Base-by-base conservation (phyloP, 2,113 vertebrate genomes). In the Heterocephalus glaber region DNA sequence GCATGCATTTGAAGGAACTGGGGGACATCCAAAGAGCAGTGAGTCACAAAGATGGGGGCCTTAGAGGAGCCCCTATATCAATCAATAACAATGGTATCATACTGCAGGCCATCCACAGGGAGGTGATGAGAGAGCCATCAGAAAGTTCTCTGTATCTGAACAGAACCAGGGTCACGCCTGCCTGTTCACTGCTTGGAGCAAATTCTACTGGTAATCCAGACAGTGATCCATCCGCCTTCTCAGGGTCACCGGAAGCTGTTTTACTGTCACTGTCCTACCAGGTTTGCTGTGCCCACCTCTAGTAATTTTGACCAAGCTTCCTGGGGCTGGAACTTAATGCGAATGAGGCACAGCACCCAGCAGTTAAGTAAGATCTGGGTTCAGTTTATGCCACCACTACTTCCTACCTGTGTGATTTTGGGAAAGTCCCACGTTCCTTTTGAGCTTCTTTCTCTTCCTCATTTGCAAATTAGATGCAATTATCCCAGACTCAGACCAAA, bases 401-500 rank as follows among this genome's bases (percentile, higher is more conserved):
- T 66, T 82, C 79, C 82, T 47, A 19, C 77, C 87, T 66, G 13
- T 92, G 63, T 63, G 41, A 79, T 68, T 56, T 61, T 6, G 54
- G 54, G 35, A 68, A 83, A 82, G 76, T 33, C 38, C 49, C 14
- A 4, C 56, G 2, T 47, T 56, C 17, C n/a, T 81, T 86, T 7
- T 28, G 9, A 86, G 26, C 52, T 80, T 88, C 68, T 85, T 70
- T 90, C 47, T 65, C 35, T 92, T 54, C 52, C 22, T 96, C 7
- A 76, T 89, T 87, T 89, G 81, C 63, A 93, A 86, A 76, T 65
- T n/a, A 89, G 86, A 90, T 24, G 49, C 52, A 49, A 35, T 24
- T 30, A 61, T 44, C 33, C 10, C 44, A 56, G 92, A 70, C 65
- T 86, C 49, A 80, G 66, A 74, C 44, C 72, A 72, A 83, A 91